Percentiles rank a stretch among this genome's conserved stretches.
phyloP scores from a whole-genome alignment of 2,797 vertebrate genomes.

The Geotrypetes seraphini region DNA sequence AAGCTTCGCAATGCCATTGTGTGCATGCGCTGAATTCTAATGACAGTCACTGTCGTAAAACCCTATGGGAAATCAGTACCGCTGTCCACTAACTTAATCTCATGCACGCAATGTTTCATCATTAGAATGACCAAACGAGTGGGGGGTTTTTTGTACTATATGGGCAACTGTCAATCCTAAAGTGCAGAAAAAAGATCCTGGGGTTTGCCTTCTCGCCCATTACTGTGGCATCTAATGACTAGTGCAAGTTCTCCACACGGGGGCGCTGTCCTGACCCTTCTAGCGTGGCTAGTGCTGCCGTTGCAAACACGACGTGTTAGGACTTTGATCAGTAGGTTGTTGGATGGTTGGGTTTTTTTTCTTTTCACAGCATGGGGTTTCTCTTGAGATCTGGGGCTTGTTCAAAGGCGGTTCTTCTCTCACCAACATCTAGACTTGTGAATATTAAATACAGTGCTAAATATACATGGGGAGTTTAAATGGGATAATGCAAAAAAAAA shows the following conservation, averaged over 20 bases:
- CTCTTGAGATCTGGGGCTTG: conserved; percentile 63
- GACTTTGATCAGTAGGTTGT: conserved; percentile 50
- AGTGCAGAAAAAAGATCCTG: conserved; percentile 62
- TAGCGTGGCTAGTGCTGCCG: too few species aligned
- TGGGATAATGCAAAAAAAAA: conserved; percentile 57
- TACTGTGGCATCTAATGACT: conserved; percentile 27
- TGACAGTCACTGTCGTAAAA: conserved; percentile 50
- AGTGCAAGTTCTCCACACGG: conserved; percentile 39
- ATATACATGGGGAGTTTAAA: conserved; percentile 64
- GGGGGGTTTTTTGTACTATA: neutral
- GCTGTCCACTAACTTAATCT: conserved; percentile 49
- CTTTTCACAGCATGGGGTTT: conserved; percentile 85
- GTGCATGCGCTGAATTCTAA: conserved; percentile 57
- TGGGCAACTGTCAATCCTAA: conserved; percentile 60
- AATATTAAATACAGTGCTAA: conserved; percentile 81
- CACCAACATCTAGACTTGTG: conserved; percentile 54
- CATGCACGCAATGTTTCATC: conserved; percentile 43
- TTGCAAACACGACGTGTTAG: neutral
- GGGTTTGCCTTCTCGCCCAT: too few species aligned
- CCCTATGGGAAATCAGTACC: conserved; percentile 53
- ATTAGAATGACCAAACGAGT: conserved; percentile 7
- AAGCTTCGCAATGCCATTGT: conserved; percentile 48
- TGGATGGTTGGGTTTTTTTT: conserved; percentile 73
- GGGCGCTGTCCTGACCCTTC: neutral
- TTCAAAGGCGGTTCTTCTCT: conserved; percentile 77